These are phyloP conservation scores for Diglossa cyanea DNA, from an alignment of 2,797 vertebrate species.

Conservation along the genomic window DNA sequence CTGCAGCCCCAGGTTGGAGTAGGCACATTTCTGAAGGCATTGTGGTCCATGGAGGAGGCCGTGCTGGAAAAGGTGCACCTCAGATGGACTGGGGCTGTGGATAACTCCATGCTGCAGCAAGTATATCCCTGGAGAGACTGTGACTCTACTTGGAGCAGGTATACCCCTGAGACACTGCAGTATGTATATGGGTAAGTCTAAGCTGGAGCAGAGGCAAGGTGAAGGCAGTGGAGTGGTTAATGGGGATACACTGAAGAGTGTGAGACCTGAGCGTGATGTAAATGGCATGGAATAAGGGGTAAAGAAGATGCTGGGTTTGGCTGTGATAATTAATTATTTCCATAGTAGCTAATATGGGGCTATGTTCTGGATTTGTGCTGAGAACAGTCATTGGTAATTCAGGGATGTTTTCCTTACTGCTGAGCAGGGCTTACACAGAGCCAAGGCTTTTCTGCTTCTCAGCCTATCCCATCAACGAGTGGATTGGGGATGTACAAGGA, in stretches of 20 bases:
- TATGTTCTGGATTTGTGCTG: neutral
- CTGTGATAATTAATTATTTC: neutral
- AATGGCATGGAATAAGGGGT: neutral
- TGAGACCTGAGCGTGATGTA: accelerated
- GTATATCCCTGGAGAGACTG: neutral
- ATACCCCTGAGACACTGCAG: neutral
- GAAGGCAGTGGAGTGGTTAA: neutral
- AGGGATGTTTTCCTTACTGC: neutral
- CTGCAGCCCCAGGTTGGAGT: neutral
- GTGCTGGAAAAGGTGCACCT: neutral
- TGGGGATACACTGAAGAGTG: neutral
- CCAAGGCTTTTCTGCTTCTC: neutral
- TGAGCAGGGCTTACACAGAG: neutral
- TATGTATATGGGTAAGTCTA: neutral
- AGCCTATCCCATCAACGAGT: no score
- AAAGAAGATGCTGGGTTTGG: neutral
- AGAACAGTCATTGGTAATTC: neutral
- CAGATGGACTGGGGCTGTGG: neutral
- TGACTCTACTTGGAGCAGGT: neutral
- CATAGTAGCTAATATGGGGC: neutral
- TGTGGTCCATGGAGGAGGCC: neutral
- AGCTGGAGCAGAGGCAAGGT: neutral
- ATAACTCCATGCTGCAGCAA: neutral
- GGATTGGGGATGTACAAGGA: no score
- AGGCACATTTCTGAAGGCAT: neutral